Evolutionary conservation across 2,113 vertebrate genomes (phyloP).

Genomic region (Albula glossodonta): DNA sequence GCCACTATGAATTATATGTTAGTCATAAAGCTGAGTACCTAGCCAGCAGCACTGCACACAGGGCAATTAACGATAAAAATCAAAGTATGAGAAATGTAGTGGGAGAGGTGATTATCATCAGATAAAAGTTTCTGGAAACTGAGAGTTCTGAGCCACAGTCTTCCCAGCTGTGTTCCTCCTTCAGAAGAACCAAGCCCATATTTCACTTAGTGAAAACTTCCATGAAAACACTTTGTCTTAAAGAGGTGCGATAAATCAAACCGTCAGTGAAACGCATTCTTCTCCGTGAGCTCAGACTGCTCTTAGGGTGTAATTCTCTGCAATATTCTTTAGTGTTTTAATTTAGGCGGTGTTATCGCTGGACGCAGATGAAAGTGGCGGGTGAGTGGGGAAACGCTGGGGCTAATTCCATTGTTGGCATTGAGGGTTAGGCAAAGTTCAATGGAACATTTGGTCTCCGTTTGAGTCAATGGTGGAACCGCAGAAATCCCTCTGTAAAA

Average conservation of each 20-base stretch:
- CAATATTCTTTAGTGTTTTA: slow-evolving; percentile 77
- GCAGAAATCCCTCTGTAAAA: slow-evolving; percentile 60
- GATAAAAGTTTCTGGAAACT: slow-evolving; percentile 47
- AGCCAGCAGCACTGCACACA: not conserved
- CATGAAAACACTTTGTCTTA: slow-evolving; percentile 80
- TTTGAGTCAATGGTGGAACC: slow-evolving; percentile 61
- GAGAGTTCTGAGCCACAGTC: slow-evolving; percentile 61
- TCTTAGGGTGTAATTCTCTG: slow-evolving; percentile 74
- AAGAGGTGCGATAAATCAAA: slow-evolving; percentile 79
- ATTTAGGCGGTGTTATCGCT: slow-evolving; percentile 83
- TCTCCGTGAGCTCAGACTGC: slow-evolving; percentile 67
- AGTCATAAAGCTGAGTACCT: not conserved
- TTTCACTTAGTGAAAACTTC: slow-evolving; percentile 91
- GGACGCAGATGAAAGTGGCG: slow-evolving; percentile 82
- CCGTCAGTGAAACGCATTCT: slow-evolving; percentile 71
- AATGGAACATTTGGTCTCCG: slow-evolving; percentile 67
- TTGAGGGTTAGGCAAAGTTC: slow-evolving; percentile 84
- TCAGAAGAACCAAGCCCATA: slow-evolving; percentile 69
- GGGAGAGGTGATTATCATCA: slow-evolving; percentile 58
- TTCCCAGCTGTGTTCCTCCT: slow-evolving; percentile 70
- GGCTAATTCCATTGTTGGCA: slow-evolving; percentile 83
- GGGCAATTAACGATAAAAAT: slow-evolving; percentile 6
- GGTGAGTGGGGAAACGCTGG: slow-evolving; percentile 71
- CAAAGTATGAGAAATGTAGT: slow-evolving; percentile 38
- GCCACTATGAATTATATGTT: not conserved